Evolutionary conservation across 2,797 vertebrate genomes (phyloP), one percentile per base, ranked within the genome.

Genomic region (Vespertilio murinus): DNA sequence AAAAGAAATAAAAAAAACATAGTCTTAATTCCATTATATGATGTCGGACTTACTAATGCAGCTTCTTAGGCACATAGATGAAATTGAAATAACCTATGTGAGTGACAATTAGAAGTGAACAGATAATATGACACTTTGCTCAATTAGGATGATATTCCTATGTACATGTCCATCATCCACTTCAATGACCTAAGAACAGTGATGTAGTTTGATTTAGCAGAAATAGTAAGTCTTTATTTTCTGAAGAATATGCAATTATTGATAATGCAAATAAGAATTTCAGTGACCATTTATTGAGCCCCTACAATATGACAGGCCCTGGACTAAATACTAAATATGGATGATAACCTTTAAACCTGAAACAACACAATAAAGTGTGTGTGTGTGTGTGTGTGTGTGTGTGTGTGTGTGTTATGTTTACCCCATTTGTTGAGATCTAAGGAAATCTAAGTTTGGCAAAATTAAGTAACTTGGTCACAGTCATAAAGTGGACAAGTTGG

Each of bases 381-480:
- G 16, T 69, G n/a, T 3, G 10, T 0, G 16, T 69, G n/a, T 3
- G 10, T 0, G n/a, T n/a, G 11, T 69, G n/a, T 6, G 7, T 5
- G 11, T 69, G n/a, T 6, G 7, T 5, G 16, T 69, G n/a, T 3
- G 10, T 0, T 42, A 16, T 83, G 1, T 67, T 38, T 83, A 38
- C 23, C 30, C 3, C 13, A 13, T 79, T 93, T 47, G 7, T 18
- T 79, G 17, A 79, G 2, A 40, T 78, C 47, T 30, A 59, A 88
- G 18, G 28, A 86, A 86, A 90, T 52, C 18, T 33, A 82, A 59
- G 59, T 83, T 73, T 35, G 61, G 6, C 20, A n/a, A 59, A 91
- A 22, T 42, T 56, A 47, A 42, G 8, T 42, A 52, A 47, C 20
- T 73, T 56, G 13, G 23, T 89, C 28, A 77, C 79, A 6, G 33